Percentiles rank a stretch among this genome's conserved stretches.
Conservation (phyloP, 2,797 vertebrate species). For the Pangasius macronema region DNA sequence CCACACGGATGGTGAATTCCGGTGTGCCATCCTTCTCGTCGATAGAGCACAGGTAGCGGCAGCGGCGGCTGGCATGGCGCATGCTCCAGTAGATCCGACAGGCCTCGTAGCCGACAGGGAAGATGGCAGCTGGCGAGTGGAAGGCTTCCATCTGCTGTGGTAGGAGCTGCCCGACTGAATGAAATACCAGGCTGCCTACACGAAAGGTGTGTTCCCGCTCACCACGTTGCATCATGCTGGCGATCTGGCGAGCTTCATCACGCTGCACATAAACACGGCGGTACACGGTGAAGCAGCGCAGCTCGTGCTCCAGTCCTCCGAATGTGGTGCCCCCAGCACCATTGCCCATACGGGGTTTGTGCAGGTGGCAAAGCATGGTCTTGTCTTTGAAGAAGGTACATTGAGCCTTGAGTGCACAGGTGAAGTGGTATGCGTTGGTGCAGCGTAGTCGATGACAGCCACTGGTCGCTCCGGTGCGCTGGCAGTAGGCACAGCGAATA, state of each 20-base stretch:
- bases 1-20: slow-evolving; percentile 84
- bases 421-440: slow-evolving; percentile 96
- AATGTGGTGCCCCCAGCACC: not conserved
- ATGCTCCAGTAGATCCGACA: slow-evolving; percentile 97
- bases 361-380: slow-evolving; percentile 95
- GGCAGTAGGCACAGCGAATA: slow-evolving; percentile 90
- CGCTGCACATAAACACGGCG: slow-evolving; percentile 93
- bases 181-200: slow-evolving; percentile 92
- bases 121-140: slow-evolving; percentile 86
- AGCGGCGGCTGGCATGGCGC: slow-evolving; percentile 84
- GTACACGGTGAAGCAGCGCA: slow-evolving; percentile 91
- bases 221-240: slow-evolving; percentile 89
- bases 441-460: slow-evolving; percentile 90
- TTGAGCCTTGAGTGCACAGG: slow-evolving; percentile 91
- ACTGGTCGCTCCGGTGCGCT: slow-evolving; percentile 89
- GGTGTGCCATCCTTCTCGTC: slow-evolving; percentile 83
- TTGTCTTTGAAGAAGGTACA: slow-evolving; percentile 99
- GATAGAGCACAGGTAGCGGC: slow-evolving; percentile 90
- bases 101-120: slow-evolving; percentile 90
- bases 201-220: slow-evolving; percentile 94
- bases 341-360: slow-evolving; percentile 80
- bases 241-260: slow-evolving; percentile 91
- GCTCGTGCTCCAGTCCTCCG: slow-evolving; percentile 77
- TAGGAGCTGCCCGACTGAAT: slow-evolving; percentile 87
- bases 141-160: slow-evolving; percentile 91